Base-by-base conservation (phyloP, 2,797 vertebrate species). In the Pampus argenteus region DNA sequence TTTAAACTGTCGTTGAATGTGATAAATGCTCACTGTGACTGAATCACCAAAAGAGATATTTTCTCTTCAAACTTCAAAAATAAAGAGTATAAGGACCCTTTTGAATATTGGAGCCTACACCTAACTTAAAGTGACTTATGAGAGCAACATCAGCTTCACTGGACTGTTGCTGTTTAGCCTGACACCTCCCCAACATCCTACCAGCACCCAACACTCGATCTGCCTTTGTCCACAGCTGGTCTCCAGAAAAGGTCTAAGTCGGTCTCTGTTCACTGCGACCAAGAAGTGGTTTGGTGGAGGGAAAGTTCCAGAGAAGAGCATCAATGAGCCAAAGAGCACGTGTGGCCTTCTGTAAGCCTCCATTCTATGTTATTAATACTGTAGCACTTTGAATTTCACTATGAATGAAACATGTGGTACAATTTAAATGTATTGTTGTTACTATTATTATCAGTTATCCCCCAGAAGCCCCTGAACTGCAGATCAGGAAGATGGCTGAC, bases 401-500 rank as follows among this genome's bases (percentile, higher is more conserved):
- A n/a, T n/a, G n/a, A n/a, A n/a, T n/a, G n/a, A n/a, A n/a, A n/a
- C n/a, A n/a, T n/a, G n/a, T n/a, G n/a, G n/a, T n/a, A n/a, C n/a
- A n/a, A n/a, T n/a, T n/a, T n/a, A n/a, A n/a, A n/a, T n/a, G n/a
- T n/a, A n/a, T n/a, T n/a, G n/a, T n/a, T n/a, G n/a, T n/a, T n/a
- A n/a, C n/a, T n/a, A n/a, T n/a, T n/a, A n/a, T n/a, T n/a, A n/a
- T n/a, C 74, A 99, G 98, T 67, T 99, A 99, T 89, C 96, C 97
- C 5, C 96, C 96, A 34, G 98, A 99, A 93, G 98, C 98, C 17
- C 97, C 98, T 2, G 98, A 99, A 71, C 95, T 99, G 83, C 98
- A 99, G 83, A 98, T 99, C 85, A 95, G 98, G 77, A 99, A 99
- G 92, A 98, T 99, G 98, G 98, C 98, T 2, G 98, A 99, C 89